These are phyloP conservation scores for Dissostichus mawsoni DNA, from an alignment of 2,113 vertebrate species.

Conservation along the genomic window DNA sequence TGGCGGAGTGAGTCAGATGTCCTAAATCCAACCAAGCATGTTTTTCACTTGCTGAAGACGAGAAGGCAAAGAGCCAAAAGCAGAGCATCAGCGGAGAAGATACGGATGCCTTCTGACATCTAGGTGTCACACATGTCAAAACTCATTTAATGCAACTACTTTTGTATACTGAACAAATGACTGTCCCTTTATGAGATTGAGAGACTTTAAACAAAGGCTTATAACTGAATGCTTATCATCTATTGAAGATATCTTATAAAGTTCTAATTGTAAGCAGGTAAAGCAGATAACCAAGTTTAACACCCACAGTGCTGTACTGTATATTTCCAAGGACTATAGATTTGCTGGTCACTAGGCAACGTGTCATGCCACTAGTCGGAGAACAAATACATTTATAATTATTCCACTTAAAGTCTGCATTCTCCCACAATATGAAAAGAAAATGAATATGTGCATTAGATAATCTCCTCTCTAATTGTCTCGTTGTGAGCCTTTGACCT, in stretches of 20 bases:
- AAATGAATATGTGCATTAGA: neutral
- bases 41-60: slow-evolving; percentile 3
- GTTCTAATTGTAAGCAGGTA: neutral
- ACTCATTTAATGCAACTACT: neutral
- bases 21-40: slow-evolving; percentile 22
- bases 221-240: neutral
- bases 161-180: neutral
- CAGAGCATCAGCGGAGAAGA: neutral
- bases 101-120: neutral
- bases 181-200: neutral
- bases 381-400: neutral
- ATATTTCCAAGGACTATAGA: neutral
- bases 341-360: slow-evolving; percentile 1
- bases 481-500: neutral
- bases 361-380: neutral
- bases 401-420: neutral
- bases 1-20: slow-evolving; percentile 9
- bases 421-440: neutral
- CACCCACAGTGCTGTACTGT: neutral
- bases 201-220: no score
- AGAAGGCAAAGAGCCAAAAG: slow-evolving; percentile 5
- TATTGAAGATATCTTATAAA: no score
- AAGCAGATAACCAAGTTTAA: neutral
- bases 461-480: neutral
- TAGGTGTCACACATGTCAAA: neutral